Evolutionary conservation across 2,797 vertebrate genomes (phyloP), one percentile per base, ranked within the genome.

Genomic region (Echiichthys vipera): DNA sequence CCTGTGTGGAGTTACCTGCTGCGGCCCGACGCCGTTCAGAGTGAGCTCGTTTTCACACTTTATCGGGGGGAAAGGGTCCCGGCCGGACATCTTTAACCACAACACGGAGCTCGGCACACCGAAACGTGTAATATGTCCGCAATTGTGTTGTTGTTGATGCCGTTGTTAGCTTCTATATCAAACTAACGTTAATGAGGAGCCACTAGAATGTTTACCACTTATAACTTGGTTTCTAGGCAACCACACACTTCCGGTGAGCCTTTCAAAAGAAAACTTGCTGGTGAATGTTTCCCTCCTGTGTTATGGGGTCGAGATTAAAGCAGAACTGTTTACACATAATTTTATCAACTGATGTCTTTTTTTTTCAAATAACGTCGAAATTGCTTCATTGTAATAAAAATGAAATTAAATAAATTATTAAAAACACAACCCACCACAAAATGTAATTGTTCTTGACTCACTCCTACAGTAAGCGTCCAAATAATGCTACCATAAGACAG

Each of bases 1-100:
- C n/a, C n/a, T n/a, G n/a, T n/a, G n/a, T n/a, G n/a, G n/a, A n/a
- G n/a, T n/a, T n/a, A 96, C 96, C 95, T 92, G 89, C n/a, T 75
- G 65, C 45, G 62, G 65, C 47, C 59, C 76, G 72, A 68, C 86
- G 32, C 93, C 93, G 36, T 74, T 65, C 34, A 89, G 89, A n/a
- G 81, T 84, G 30, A 88, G 64, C 67, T 89, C 88, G 39, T 94
- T 95, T 75, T 95, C 93, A 42, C 77, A 69, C 63, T 78, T 74
- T 0, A 89, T 82, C 25, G 74, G 88, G 4, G 93, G 81, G 56
- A 92, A 95, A 39, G 95, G 90, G 59, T 96, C 88, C 65, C 93
- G 86, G 9, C 81, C 63, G 3, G 88, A 86, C 88, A 90, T 90
- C 0, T 58, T 77, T 0, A 59, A 17, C 14, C 36, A 18, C 5